Base-by-base conservation (phyloP, 2,888 invertebrate species). In the Acleris literana region DNA sequence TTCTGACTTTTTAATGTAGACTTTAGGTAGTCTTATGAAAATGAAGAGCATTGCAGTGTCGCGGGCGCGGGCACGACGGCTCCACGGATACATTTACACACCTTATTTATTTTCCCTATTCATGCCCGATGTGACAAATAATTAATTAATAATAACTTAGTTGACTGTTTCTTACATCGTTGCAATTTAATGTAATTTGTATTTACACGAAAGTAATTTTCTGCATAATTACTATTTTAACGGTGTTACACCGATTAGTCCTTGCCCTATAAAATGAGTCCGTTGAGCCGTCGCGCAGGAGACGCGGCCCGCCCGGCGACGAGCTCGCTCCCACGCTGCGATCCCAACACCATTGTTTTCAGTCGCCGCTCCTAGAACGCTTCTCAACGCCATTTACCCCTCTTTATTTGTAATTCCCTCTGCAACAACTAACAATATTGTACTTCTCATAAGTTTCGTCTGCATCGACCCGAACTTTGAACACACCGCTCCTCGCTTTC, bases 1-100 rank as follows among this genome's bases (percentile, higher is more conserved):
- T 93, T 92, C 93, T 92, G 92, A 90, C 90, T 90, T 89, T 81
- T 86, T 85, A 89, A 90, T 81, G 83, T 92, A 93, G 88, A 86
- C 83, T 87, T 81, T 88, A 90, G 85, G 82, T 92, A 90, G 85
- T 84, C 79, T 82, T 88, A 87, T 81, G 86, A 79, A 84, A 83
- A 83, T 80, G 78, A 78, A 79, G 79, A 81, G 82, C 81, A 80
- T 74, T 71, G 57, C 60, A 51, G 11, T n/a, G 29, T 55, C 43
- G 39, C 56, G 44, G 69, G 71, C 75, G 76, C 71, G 70, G 73
- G 72, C 17, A 17, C 33, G 43, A 18, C 18, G 18, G 64, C 69
- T 18, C 64, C 0, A 0, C 17, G 46, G 16, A 46, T 46, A 49
- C 48, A 49, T 25, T 51, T 54, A 33, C 16, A 33, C 16, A 16